Conservation (phyloP, 2,797 vertebrate genomes). For the Galaxias olidus region DNA sequence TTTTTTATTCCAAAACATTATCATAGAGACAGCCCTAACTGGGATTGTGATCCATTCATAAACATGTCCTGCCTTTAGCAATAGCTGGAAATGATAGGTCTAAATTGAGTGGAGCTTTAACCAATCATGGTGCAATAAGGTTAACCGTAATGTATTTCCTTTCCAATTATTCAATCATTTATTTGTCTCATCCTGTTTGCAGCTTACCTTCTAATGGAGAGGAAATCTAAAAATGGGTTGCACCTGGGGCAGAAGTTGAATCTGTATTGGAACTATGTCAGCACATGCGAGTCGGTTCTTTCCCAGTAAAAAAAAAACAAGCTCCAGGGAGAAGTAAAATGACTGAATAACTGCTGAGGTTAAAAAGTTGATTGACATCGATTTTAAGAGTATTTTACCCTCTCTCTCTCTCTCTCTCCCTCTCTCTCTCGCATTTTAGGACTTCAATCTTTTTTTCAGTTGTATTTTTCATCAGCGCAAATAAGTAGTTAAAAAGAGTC, state of each 20-base stretch:
- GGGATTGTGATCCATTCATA: slow-evolving; percentile 31
- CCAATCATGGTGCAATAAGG: slow-evolving; percentile 33
- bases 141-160: slow-evolving; percentile 34
- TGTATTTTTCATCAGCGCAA: slow-evolving; percentile 8
- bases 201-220: slow-evolving; percentile 29
- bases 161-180: slow-evolving; percentile 47
- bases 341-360: not conserved
- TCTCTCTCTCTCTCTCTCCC: slow-evolving; percentile 7
- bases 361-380: slow-evolving; percentile 16
- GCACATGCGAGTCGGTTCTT: slow-evolving; percentile 14
- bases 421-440: not conserved
- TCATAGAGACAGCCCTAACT: not conserved
- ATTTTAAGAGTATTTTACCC: slow-evolving; percentile 15
- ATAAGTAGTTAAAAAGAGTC: not conserved
- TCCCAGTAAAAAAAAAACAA: slow-evolving; percentile 27
- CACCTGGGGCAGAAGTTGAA: slow-evolving; percentile 43
- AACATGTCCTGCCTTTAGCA: slow-evolving; percentile 12
- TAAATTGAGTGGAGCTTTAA: slow-evolving; percentile 33
- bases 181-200: slow-evolving; percentile 35
- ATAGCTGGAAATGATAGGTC: slow-evolving; percentile 25
- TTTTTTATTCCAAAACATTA: too few species aligned
- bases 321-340: slow-evolving; percentile 28
- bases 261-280: slow-evolving; percentile 8
- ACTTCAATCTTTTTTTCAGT: not conserved
- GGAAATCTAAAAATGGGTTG: slow-evolving; percentile 49